Base-by-base conservation (phyloP, 2,888 invertebrate genomes). In the Cantharis flavilabris region DNA sequence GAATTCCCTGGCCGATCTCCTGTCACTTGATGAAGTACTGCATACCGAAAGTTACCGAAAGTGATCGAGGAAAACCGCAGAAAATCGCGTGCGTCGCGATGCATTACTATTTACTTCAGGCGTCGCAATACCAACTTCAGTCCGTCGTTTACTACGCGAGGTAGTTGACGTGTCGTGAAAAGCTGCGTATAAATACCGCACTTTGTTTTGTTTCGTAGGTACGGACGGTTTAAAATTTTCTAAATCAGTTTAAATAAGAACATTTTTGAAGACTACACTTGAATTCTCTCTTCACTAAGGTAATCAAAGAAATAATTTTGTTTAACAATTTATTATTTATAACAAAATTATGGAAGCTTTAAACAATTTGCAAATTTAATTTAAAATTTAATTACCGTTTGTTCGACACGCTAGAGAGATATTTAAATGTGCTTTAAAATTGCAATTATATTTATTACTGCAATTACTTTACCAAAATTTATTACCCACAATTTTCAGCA, bases 91-190 rank as follows among this genome's bases (percentile, higher is more conserved):
- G 82, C 86, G 84, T 86, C 86, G 85, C 86, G 87, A 86, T 87
- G 87, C 87, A 85, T 86, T 79, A 86, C 82, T 85, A 85, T 86
- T 86, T 86, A 86, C 86, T 84, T 83, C 84, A 82, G 84, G 83
- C 87, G 87, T 85, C 86, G 86, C 84, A 87, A 85, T 86, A 84
- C 79, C 80, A 82, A 78, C 80, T 85, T 87, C 84, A 88, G 88
- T 88, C 86, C 86, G 85, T 84, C 85, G 85, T 84, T 85, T 83
- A 84, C 83, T 84, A 86, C 72, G 73, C 14, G 70, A 23, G 73
- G 26, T 70, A 28, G 16, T 73, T 62, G 72, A 71, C 49, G 16
- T 62, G 23, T 23, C 71, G 71, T 23, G 62, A 20, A 71, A 33
- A 71, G 49, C 18, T 49, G 23, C 49, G 62, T 23, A 20, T 49